Evolutionary conservation across 2,888 invertebrate species (phyloP).

Genomic region (Emmelina monodactyla): DNA sequence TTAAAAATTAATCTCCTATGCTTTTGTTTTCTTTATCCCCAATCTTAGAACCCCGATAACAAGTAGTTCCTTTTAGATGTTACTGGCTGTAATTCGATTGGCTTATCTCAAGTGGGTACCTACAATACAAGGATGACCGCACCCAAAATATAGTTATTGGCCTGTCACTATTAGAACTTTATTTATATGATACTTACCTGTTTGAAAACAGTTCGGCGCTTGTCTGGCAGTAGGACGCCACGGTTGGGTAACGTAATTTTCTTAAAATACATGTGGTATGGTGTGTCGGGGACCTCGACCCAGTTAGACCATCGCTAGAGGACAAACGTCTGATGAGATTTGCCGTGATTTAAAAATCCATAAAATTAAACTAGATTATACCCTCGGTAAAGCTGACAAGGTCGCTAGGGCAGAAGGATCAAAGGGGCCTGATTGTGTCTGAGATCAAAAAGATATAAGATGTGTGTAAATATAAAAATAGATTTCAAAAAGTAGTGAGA

Average conservation of each 20-base stretch:
- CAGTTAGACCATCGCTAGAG: slow-evolving; percentile 20
- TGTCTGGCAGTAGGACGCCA: slow-evolving; percentile 12
- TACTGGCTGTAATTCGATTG: slow-evolving; percentile 42
- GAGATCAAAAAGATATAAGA: too few relatives aligned
- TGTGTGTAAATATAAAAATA: too few relatives aligned
- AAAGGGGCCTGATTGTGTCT: too few relatives aligned
- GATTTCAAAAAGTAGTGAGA: too few relatives aligned
- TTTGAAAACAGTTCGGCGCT: not conserved
- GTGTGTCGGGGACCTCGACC: slow-evolving; percentile 40
- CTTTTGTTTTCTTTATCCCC: slow-evolving; percentile 38
- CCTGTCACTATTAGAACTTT: not conserved
- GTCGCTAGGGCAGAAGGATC: too few relatives aligned
- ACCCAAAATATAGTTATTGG: not conserved
- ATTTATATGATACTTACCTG: not conserved
- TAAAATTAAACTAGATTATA: slow-evolving; percentile 8
- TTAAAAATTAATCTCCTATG: slow-evolving; percentile 45
- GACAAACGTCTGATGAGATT: not conserved
- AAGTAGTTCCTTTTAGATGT: too few relatives aligned
- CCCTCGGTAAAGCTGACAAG: too few relatives aligned
- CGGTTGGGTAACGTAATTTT: slow-evolving; percentile 36
- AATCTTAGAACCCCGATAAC: slow-evolving; percentile 23
- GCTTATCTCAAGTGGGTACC: slow-evolving; percentile 24
- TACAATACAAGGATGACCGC: not conserved
- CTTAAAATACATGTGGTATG: slow-evolving; percentile 36
- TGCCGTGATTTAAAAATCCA: too few relatives aligned